Evolutionary conservation across 2,797 vertebrate genomes (phyloP).

Genomic region (Cossypha niveicapilla): DNA sequence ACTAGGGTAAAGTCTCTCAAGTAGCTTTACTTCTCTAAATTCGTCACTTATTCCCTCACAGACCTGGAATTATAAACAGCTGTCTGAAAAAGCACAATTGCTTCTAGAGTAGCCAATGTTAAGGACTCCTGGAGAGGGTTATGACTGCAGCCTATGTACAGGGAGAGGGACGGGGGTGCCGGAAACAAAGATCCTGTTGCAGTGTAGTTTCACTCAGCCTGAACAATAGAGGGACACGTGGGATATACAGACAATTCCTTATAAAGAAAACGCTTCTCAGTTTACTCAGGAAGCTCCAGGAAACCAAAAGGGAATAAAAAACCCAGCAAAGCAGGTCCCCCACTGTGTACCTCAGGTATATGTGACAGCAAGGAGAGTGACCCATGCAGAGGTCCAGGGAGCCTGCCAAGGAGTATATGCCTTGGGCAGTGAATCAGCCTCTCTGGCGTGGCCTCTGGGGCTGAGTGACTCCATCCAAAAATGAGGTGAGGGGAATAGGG

Average conservation of each 20-base stretch:
- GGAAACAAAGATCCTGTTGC: conserved; percentile 24
- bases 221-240: not conserved
- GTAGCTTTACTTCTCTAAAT: conserved; percentile 19
- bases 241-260: not conserved
- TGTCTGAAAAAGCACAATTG: conserved; percentile 6
- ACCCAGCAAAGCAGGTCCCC: not conserved
- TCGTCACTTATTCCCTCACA: not conserved
- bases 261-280: not conserved
- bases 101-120: not conserved
- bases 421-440: conserved; percentile 7
- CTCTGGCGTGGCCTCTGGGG: not conserved
- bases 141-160: not conserved
- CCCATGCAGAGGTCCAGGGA: not conserved
- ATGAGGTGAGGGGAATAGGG: not conserved
- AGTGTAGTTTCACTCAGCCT: not conserved
- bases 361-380: not conserved
- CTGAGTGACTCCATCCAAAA: not conserved
- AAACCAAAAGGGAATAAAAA: not conserved
- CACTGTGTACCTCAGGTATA: not conserved
- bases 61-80: conserved; percentile 53
- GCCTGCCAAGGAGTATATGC: conserved; percentile 31
- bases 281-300: not conserved
- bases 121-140: not conserved
- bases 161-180: not conserved
- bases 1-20: not conserved